Evolutionary conservation across 37 sponge, comb jelly and placozoan species (phyloP), one percentile per base, ranked within the genome.

Genomic region (Mnemiopsis leidyi): DNA sequence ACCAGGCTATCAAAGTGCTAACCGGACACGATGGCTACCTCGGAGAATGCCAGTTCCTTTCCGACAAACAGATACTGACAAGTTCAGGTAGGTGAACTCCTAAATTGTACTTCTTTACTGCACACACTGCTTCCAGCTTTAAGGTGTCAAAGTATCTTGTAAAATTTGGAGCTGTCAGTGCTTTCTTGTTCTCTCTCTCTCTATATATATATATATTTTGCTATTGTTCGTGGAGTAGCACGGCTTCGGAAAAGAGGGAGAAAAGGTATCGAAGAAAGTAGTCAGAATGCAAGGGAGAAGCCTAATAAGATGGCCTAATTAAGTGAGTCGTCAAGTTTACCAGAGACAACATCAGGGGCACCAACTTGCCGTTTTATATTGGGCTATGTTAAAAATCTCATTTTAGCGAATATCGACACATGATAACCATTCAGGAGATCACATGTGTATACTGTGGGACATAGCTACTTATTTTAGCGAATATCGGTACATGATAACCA

Each of bases 371-470:
- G n/a, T n/a, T n/a, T n/a, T n/a, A n/a, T n/a, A n/a, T n/a, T n/a
- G n/a, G n/a, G n/a, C n/a, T n/a, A n/a, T n/a, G n/a, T n/a, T n/a
- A n/a, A n/a, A n/a, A n/a, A n/a, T n/a, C n/a, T n/a, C n/a, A n/a
- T n/a, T n/a, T n/a, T n/a, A n/a, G n/a, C n/a, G n/a, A n/a, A n/a
- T n/a, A n/a, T n/a, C n/a, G n/a, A n/a, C n/a, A n/a, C n/a, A n/a
- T n/a, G n/a, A n/a, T n/a, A n/a, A n/a, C n/a, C n/a, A n/a, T 48
- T 7, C 82, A 79, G 82, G 82, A 2, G 82, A 79, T 79, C 35
- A 79, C 37, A 79, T 79, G 82, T 79, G 82, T 79, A 79, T 79
- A 32, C 21, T 79, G 82, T 79, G 82, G 82, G 82, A 79, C 29
- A 79, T 79, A 7, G 37, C 35, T 5, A 79, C 82, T 35, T n/a